A percentile compares a stretch with the other conserved stretches of the same genome.
Evolutionary conservation across 2,797 vertebrate genomes (phyloP).

Genomic region (Cottoperca gobio): DNA sequence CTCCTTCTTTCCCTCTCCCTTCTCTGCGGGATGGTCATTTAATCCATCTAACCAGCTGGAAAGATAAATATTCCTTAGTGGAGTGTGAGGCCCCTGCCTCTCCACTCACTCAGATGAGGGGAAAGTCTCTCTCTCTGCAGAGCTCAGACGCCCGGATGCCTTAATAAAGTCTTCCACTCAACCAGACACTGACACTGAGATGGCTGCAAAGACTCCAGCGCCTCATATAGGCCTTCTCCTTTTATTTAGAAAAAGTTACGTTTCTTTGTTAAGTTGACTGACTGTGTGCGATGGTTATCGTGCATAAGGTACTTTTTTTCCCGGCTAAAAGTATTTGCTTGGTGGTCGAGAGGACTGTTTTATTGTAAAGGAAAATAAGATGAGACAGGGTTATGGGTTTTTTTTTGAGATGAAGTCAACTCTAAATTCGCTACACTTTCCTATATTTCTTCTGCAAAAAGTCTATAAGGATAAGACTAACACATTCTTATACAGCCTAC

Average conservation of each 20-base stretch:
- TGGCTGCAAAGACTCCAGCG: conserved; percentile 39
- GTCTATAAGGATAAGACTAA: not conserved
- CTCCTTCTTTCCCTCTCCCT: conserved; percentile 53
- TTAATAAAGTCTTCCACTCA: conserved; percentile 72
- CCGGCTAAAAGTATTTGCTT: conserved; percentile 15
- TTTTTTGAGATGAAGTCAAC: not conserved
- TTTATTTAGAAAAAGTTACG: conserved; percentile 21
- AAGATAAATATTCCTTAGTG: conserved; percentile 85
- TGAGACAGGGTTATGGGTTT: not conserved
- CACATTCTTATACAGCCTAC: conserved; percentile 11
- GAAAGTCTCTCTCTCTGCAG: conserved; percentile 68
- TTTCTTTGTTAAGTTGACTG: conserved; percentile 28
- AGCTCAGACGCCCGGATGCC: conserved; percentile 57
- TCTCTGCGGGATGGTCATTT: conserved; percentile 80
- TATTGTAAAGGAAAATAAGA: conserved; percentile 15
- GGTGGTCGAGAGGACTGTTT: conserved; percentile 7
- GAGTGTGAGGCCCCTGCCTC: conserved; percentile 79
- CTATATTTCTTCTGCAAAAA: not conserved
- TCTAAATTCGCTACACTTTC: not conserved
- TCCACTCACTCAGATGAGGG: conserved; percentile 77
- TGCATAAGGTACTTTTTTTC: conserved; percentile 7
- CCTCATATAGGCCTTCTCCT: conserved; percentile 13
- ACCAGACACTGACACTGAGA: conserved; percentile 60
- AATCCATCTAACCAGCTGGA: conserved; percentile 85
- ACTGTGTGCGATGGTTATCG: conserved; percentile 14